Evolutionary conservation across 2,888 invertebrate genomes (phyloP), one percentile per base, ranked within the genome.

Genomic region (Microctonus hyperodae): DNA sequence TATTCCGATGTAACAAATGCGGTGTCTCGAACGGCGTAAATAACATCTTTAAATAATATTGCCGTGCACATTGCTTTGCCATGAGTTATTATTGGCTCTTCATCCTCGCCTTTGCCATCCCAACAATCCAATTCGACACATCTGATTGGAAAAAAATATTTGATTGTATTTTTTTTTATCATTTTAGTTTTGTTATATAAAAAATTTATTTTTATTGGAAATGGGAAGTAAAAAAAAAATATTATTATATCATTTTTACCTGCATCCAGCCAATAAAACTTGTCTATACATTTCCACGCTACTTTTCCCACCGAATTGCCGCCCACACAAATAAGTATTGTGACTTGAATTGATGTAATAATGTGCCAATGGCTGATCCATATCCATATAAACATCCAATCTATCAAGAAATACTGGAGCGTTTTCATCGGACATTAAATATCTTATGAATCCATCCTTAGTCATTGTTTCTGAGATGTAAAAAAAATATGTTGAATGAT

Each of bases 1-100:
- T 92, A 97, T 77, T 98, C 98, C 4, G 97, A 97, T 1, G 98
- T 97, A 57, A 98, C 97, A 85, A 99, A 99, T 48, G 99, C 98
- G 3, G 98, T 98, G 85, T 99, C 99, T 72, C 97, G 87, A 68
- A 99, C 92, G 3, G 98, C 99, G 84, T 95, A 93, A 77, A 99
- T 97, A 51, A 98, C 98, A 86, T 99, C 94, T 85, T 95, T 98
- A 86, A 98, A 99, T 23, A 97, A 86, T 79, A 99, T 98, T 86
- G 99, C 98, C 2, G 98, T 98, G 83, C 99, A 99, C 97, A 99
- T 99, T 5, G 99, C 99, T 87, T 98, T 98, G 55, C 99, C 99
- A 86, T 99, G 99, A 37, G 99, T 99, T 75, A 99, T 98, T 79
- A 99, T 99, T 0, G 99, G 99, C 80, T 99, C 99, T 79, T 98